Base-by-base conservation (phyloP, 2,113 vertebrate species). In the Gobiocypris rarus region DNA sequence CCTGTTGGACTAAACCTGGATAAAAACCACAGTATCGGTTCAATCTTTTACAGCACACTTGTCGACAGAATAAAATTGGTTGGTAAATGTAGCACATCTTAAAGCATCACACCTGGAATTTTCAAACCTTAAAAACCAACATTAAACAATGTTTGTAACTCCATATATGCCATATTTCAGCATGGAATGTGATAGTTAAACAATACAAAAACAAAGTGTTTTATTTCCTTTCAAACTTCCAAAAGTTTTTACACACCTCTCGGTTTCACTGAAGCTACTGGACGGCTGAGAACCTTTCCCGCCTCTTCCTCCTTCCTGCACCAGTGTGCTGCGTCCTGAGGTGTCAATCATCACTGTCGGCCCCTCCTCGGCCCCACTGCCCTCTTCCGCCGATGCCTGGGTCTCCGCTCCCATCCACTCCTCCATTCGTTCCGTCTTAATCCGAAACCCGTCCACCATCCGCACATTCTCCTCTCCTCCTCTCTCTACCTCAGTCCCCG, bases 1-100 rank as follows among this genome's bases (percentile, higher is more conserved):
- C 97, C 97, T n/a, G 96, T 96, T 82, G 97, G 97, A 90, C 98
- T 99, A 89, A 97, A 98, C 95, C 97, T 98, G 94, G 84, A 14
- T 45, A 38, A 82, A 59, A 86, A 8, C 77, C 73, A 15, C 13
- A 17, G 26, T 22, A 10, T 4, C 6, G 31, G 28, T 58, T 76
- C 9, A 10, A 26, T 43, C 19, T 61, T 43, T 26, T 22, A 75
- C 28, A 54, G 15, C 5, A 22, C 26, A 34, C 65, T n/a, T n/a
- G 34, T 41, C 0, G 4, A 10, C 22, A 26, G 3, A 43, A 26
- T 13, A 48, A 15, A 14, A 69, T 22, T 31, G 31, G 9, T n/a
- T 2, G 17, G 5, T 17, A 34, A 65, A n/a, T 70, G 67, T 1
- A n/a, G 8, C 38, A 48, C 13, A 15, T 24, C 4, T 73, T 26